These are phyloP conservation scores for Nothoprocta pentlandii DNA, from an alignment of 2,113 vertebrate species.

Conservation along the genomic window DNA sequence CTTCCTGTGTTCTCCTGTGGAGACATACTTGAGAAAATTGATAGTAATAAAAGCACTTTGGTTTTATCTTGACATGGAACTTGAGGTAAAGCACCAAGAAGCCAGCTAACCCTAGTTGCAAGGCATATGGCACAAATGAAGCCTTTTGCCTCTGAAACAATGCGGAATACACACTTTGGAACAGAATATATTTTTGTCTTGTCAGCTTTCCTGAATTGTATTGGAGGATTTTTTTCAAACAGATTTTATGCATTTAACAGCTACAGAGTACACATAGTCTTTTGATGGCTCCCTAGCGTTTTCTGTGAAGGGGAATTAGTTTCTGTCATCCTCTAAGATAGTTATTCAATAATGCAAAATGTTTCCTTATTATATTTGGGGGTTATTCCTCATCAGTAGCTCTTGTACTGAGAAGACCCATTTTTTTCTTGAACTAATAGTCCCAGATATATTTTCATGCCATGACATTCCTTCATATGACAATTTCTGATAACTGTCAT, in stretches of 20 bases:
- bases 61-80: neutral
- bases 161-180: neutral
- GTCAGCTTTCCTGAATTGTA: neutral
- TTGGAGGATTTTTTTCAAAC: neutral
- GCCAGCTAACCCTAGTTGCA: neutral
- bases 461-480: neutral
- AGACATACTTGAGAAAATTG: neutral
- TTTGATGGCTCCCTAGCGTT: neutral
- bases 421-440: neutral
- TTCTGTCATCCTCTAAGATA: neutral
- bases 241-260: neutral
- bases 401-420: neutral
- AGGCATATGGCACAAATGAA: neutral
- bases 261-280: neutral
- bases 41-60: neutral
- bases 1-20: neutral
- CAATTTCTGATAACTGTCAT: neutral
- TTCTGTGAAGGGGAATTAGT: neutral
- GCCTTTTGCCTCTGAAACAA: neutral
- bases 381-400: neutral
- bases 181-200: neutral
- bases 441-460: neutral
- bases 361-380: neutral
- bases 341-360: neutral
- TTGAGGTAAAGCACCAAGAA: neutral